These are phyloP conservation scores for Calliscelio sp. DNA, from an alignment of 2,888 invertebrate genomes.

Conservation along the genomic window DNA sequence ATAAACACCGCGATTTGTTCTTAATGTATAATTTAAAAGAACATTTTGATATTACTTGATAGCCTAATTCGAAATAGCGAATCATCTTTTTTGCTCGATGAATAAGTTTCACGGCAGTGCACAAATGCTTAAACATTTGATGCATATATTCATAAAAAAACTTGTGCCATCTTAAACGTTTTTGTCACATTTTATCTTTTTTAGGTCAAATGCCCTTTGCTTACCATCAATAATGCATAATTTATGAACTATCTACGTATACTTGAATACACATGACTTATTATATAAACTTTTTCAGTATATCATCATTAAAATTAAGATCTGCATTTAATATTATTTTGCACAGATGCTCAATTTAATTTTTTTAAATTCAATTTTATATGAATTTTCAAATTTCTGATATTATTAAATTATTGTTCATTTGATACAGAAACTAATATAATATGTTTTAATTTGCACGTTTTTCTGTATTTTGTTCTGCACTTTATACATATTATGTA, in stretches of 20 bases:
- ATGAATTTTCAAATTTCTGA: too few species aligned
- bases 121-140: conserved; percentile 12
- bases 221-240: conserved; percentile 43
- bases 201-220: conserved; percentile 35
- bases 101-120: background rate
- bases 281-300: conserved; percentile 28
- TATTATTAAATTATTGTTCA: too few species aligned
- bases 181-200: conserved; percentile 24
- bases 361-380: too few species aligned
- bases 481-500: too few species aligned
- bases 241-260: conserved; percentile 40
- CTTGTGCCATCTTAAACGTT: conserved; percentile 5
- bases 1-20: too few species aligned
- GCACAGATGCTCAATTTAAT: too few species aligned
- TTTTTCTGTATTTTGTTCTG: too few species aligned
- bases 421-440: too few species aligned
- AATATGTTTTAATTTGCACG: too few species aligned
- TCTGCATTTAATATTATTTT: too few species aligned
- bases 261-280: conserved; percentile 40
- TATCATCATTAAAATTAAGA: conserved; percentile 7
- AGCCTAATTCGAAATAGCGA: background rate
- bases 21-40: too few species aligned
- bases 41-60: too few species aligned
- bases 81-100: background rate
- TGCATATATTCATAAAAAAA: conserved; percentile 26